These are phyloP conservation scores for Orthosia cruda DNA, from an alignment of 2,888 invertebrate species.

Conservation along the genomic window DNA sequence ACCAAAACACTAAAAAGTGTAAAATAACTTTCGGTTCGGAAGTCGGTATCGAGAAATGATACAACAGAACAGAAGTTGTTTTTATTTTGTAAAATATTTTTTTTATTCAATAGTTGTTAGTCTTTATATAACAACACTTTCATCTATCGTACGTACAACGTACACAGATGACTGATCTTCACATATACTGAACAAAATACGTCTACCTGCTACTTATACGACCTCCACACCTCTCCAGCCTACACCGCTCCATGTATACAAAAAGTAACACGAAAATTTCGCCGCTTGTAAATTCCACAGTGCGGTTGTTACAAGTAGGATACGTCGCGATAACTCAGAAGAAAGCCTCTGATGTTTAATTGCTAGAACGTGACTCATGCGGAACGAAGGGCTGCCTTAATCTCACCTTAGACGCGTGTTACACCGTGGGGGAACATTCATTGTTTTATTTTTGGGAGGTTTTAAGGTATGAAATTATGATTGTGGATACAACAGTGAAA, in stretches of 20 bases:
- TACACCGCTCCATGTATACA: not conserved
- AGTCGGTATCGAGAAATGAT: too few species aligned
- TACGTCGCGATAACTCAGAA: slow-evolving; percentile 63
- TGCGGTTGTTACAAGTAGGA: not conserved
- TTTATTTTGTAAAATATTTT: too few species aligned
- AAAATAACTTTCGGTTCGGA: too few species aligned
- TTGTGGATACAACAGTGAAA: too few species aligned
- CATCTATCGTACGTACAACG: not conserved
- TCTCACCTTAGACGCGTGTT: slow-evolving; percentile 22
- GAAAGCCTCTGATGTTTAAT: slow-evolving; percentile 67
- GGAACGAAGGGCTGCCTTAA: slow-evolving; percentile 49
- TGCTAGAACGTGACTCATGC: slow-evolving; percentile 72
- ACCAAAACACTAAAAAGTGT: too few species aligned
- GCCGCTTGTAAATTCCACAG: slow-evolving; percentile 23
- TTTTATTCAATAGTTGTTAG: too few species aligned
- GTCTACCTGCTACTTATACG: not conserved
- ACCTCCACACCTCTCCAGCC: not conserved
- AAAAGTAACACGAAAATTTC: slow-evolving; percentile 29
- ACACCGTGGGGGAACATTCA: not conserved
- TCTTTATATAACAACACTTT: too few species aligned
- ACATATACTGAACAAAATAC: slow-evolving; percentile 6
- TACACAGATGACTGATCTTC: not conserved
- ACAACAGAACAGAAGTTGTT: too few species aligned
- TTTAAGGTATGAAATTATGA: not conserved
- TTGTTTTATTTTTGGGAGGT: not conserved